These are phyloP conservation scores for Muscidifurax raptorellus DNA, from an alignment of 1,140 invertebrate genomes.

Conservation along the genomic window DNA sequence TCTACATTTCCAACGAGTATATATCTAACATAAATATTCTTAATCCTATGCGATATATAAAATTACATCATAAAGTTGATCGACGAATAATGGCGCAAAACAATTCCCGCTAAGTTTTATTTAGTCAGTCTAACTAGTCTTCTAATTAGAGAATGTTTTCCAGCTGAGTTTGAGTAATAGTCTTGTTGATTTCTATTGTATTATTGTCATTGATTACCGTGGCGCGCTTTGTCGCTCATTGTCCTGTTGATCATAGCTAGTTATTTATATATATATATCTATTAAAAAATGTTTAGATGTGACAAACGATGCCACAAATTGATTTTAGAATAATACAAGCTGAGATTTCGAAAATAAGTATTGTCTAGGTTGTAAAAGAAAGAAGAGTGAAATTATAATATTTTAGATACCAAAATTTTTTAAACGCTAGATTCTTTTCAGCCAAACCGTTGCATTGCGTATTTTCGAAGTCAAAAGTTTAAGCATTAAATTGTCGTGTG, in stretches of 20 bases:
- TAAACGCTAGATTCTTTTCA: constrained; percentile 42
- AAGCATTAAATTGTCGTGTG: constrained; percentile 17
- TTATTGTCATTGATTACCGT: constrained; percentile 37
- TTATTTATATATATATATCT: neutral
- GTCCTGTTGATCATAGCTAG: constrained; percentile 17
- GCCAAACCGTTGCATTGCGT: constrained; percentile 16
- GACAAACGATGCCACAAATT: constrained; percentile 22
- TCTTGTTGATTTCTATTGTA: constrained; percentile 37
- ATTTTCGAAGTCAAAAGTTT: constrained; percentile 49
- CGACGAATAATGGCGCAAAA: constrained; percentile 44
- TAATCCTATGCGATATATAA: constrained; percentile 45
- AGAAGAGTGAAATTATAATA: constrained; percentile 48
- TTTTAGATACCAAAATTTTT: constrained; percentile 52
- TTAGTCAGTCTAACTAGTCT: constrained; percentile 51
- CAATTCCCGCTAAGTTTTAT: constrained; percentile 27
- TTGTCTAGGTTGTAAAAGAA: constrained; percentile 38
- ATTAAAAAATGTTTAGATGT: constrained; percentile 5
- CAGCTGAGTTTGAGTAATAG: constrained; percentile 17
- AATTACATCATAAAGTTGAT: constrained; percentile 38
- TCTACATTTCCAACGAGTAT: constrained; percentile 45
- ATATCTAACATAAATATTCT: constrained; percentile 46
- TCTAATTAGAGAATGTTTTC: constrained; percentile 38
- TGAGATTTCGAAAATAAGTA: constrained; percentile 49
- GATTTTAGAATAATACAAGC: constrained; percentile 20
- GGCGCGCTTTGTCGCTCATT: constrained; percentile 45